phyloP scores from a whole-genome alignment of 2,797 vertebrate species.

The Lepilemur ruficaudatus region DNA sequence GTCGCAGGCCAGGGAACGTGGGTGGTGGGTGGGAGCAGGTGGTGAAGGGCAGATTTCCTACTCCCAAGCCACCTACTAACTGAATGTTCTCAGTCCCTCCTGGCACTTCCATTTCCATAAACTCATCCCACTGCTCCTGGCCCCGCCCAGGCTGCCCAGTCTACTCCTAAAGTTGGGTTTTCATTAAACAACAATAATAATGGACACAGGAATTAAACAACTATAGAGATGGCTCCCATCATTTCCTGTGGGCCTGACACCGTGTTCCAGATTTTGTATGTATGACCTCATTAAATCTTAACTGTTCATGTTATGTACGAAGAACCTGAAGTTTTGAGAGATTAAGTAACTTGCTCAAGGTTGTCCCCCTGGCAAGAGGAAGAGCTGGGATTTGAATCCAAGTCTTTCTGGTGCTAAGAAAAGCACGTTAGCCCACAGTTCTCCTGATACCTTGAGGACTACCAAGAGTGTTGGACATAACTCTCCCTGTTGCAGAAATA shows the following conservation, averaged over 20 bases:
- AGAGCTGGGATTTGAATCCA: neutral
- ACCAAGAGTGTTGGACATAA: neutral
- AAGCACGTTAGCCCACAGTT: neutral
- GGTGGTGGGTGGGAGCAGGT: neutral
- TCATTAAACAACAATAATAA: neutral
- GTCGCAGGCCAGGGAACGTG: neutral
- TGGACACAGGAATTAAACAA: neutral
- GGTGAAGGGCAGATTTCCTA: neutral
- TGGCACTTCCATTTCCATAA: neutral
- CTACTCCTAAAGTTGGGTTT: neutral
- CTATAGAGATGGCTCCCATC: neutral
- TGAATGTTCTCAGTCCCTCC: neutral
- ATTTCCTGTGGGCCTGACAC: neutral
- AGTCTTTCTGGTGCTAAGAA: neutral
- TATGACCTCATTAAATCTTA: neutral
- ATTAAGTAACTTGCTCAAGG: neutral
- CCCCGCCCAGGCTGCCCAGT: neutral
- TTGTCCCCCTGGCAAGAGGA: neutral
- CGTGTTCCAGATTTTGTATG: neutral
- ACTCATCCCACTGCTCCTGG: neutral
- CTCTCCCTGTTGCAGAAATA: neutral
- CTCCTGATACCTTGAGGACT: neutral
- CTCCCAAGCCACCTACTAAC: neutral
- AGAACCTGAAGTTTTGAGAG: neutral
- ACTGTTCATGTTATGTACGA: neutral